phyloP scores from a whole-genome alignment of 2,888 invertebrate species.

The Hololepta plana region DNA sequence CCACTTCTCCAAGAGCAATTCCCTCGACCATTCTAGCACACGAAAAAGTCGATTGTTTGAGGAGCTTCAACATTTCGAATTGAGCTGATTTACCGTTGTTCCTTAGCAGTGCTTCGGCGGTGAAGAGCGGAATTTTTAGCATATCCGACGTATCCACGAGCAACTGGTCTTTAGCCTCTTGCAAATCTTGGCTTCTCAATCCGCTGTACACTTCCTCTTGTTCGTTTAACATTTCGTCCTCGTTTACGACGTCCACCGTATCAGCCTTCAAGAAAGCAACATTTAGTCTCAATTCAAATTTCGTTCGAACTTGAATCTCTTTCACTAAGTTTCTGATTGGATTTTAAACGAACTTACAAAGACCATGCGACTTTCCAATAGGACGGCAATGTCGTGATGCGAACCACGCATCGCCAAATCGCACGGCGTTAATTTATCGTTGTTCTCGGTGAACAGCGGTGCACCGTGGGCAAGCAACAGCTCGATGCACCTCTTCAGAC shows the following conservation, averaged over 20 bases:
- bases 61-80: not conserved
- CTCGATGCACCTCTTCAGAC: conserved; percentile 43
- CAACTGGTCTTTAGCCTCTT: conserved; percentile 50
- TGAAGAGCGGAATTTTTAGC: conserved; percentile 49
- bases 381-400: conserved; percentile 40
- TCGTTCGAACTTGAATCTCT: too few relatives aligned
- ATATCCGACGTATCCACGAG: conserved; percentile 53
- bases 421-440: conserved; percentile 42
- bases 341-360: conserved; percentile 34
- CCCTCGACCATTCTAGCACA: conserved; percentile 46
- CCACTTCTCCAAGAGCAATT: conserved; percentile 45
- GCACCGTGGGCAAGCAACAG: conserved; percentile 38
- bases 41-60: conserved; percentile 2
- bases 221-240: conserved; percentile 29
- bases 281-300: conserved; percentile 4
- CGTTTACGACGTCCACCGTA: conserved; percentile 30
- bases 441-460: conserved; percentile 42
- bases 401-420: conserved; percentile 41
- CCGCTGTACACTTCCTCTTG: conserved; percentile 38
- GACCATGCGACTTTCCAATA: conserved; percentile 48
- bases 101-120: conserved; percentile 46
- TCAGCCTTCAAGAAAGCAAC: conserved; percentile 30
- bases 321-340: too few relatives aligned
- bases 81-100: conserved; percentile 37
- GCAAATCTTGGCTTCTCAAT: conserved; percentile 44